Evolutionary conservation across 2,888 invertebrate genomes (phyloP).

Genomic region (Stictocephala bisonia): DNA sequence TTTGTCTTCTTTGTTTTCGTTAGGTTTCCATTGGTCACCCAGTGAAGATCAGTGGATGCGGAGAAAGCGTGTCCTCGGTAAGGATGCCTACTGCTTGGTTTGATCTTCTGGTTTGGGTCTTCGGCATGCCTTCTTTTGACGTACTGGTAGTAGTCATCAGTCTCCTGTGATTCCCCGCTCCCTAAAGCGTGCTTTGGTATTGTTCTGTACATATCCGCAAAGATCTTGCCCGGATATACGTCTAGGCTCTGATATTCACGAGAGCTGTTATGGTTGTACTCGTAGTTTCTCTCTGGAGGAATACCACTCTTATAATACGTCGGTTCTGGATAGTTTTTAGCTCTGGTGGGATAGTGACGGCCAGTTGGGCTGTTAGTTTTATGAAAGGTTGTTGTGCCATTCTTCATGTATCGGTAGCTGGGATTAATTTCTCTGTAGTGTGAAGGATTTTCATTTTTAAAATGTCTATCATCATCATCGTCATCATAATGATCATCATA

Average conservation of each 20-base stretch:
- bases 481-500: constrained; percentile 20
- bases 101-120: neutral
- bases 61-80: neutral
- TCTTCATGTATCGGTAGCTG: too few relatives aligned
- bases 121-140: neutral
- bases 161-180: constrained; percentile 14
- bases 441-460: too few relatives aligned
- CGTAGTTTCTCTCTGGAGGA: too few relatives aligned
- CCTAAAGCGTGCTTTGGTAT: constrained; percentile 15
- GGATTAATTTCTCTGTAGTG: too few relatives aligned
- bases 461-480: too few relatives aligned
- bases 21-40: constrained; percentile 26
- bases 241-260: too few relatives aligned
- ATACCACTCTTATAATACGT: too few relatives aligned
- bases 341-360: too few relatives aligned
- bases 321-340: too few relatives aligned
- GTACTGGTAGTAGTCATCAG: neutral
- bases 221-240: constrained; percentile 12
- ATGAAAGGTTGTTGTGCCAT: neutral
- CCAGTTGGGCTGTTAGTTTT: neutral
- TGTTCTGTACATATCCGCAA: constrained; percentile 27
- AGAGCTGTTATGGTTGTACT: too few relatives aligned
- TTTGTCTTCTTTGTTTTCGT: neutral
- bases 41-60: constrained; percentile 6
- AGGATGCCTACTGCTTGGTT: neutral